Conservation (phyloP, 2,113 vertebrate genomes). For the Microtus richardsoni region DNA sequence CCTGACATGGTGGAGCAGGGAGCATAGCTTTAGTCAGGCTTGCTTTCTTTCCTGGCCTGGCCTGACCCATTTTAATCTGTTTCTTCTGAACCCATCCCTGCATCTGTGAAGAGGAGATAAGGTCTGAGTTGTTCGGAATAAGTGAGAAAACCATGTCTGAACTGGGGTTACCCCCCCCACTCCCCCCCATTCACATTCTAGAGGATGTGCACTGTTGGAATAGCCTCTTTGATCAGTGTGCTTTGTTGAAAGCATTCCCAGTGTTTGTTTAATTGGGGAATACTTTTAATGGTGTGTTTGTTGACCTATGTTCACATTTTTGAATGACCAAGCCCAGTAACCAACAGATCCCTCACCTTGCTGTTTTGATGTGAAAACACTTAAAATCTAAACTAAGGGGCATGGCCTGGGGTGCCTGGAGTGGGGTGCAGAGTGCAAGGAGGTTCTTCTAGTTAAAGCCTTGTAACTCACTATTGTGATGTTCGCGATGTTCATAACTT, state of each 20-base stretch:
- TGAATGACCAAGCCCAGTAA: neutral
- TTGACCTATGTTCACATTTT: neutral
- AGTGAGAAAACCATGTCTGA: neutral
- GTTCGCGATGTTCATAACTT: neutral
- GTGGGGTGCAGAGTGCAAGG: rapidly evolving
- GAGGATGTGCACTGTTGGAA: neutral
- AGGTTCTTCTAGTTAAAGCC: neutral
- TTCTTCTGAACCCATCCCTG: neutral
- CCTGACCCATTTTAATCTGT: neutral
- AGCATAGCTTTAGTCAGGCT: rapidly evolving
- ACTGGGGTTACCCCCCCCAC: neutral
- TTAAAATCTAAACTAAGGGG: neutral
- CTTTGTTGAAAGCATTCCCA: neutral
- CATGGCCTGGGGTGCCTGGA: neutral
- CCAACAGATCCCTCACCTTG: neutral
- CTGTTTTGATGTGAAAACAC: neutral
- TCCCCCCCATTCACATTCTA: rapidly evolving
- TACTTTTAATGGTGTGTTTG: neutral
- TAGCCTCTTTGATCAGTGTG: neutral
- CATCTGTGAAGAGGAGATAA: neutral
- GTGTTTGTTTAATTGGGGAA: neutral
- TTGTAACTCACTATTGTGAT: neutral
- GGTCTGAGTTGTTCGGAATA: neutral
- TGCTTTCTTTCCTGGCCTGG: neutral
- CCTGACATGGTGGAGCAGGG: neutral